Evolutionary conservation across 2,113 vertebrate species (phyloP).

Genomic region (Lepus timidus): DNA sequence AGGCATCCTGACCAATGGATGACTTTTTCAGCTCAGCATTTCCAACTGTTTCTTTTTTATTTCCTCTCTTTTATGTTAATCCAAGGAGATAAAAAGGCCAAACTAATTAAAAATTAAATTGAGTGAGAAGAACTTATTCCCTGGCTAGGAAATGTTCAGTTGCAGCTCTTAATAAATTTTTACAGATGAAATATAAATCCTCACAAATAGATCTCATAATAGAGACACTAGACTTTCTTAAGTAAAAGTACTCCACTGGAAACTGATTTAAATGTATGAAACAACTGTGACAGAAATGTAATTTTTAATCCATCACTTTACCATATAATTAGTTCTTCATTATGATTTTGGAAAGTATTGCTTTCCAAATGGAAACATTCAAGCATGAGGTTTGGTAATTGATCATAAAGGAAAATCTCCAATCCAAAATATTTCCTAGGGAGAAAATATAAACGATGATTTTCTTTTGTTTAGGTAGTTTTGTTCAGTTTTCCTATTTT

Average conservation of each 20-base stretch:
- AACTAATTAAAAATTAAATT: slow-evolving; percentile 76
- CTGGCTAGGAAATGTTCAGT: slow-evolving; percentile 42
- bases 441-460: neutral
- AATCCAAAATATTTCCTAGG: neutral
- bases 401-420: neutral
- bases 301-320: neutral
- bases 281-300: neutral
- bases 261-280: neutral
- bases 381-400: neutral
- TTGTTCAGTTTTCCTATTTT: neutral
- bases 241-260: neutral
- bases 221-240: neutral
- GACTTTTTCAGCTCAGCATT: neutral
- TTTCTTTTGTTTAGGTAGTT: slow-evolving; percentile 28
- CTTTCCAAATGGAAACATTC: neutral
- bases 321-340: neutral
- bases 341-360: neutral
- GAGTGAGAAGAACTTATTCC: slow-evolving; percentile 50
- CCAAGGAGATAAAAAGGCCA: slow-evolving; percentile 60
- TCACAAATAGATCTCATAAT: neutral
- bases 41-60: neutral
- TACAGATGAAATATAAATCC: slow-evolving; percentile 56
- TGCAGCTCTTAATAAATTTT: slow-evolving; percentile 47
- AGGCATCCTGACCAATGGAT: neutral
- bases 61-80: slow-evolving; percentile 18